These are phyloP conservation scores for Saxidomus purpurata DNA, from an alignment of 1,140 invertebrate genomes.

Conservation along the genomic window DNA sequence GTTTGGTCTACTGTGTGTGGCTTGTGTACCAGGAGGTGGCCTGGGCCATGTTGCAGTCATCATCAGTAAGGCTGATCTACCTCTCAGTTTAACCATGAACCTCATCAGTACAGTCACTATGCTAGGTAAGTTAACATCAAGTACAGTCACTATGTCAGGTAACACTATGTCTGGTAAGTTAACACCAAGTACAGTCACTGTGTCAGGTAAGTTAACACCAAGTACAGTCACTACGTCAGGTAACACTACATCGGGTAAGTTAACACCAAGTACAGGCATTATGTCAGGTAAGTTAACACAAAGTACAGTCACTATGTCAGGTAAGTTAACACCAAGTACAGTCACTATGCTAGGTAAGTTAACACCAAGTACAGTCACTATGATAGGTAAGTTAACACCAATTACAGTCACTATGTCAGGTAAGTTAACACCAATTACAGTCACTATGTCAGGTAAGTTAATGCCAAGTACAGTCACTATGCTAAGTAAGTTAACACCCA, in stretches of 20 bases:
- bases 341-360: constrained; percentile 68
- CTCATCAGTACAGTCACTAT: constrained; percentile 81
- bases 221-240: constrained; percentile 75
- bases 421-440: constrained; percentile 62
- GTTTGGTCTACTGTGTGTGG: constrained; percentile 83
- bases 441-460: constrained; percentile 77
- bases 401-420: constrained; percentile 71
- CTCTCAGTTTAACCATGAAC: constrained; percentile 83
- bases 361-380: constrained; percentile 78
- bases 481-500: constrained; percentile 79
- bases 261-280: constrained; percentile 76
- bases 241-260: constrained; percentile 62
- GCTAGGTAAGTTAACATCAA: constrained; percentile 81
- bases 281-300: constrained; percentile 77
- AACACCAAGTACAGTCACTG: constrained; percentile 65
- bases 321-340: constrained; percentile 61
- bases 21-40: constrained; percentile 84
- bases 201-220: constrained; percentile 69
- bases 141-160: constrained; percentile 82
- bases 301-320: constrained; percentile 77
- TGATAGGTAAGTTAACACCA: constrained; percentile 47
- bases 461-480: constrained; percentile 68
- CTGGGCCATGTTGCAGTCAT: constrained; percentile 82
- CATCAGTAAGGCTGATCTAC: constrained; percentile 81
- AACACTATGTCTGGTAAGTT: constrained; percentile 45